Base-by-base conservation (phyloP, 2,113 vertebrate species). In the Varanus salvator region DNA sequence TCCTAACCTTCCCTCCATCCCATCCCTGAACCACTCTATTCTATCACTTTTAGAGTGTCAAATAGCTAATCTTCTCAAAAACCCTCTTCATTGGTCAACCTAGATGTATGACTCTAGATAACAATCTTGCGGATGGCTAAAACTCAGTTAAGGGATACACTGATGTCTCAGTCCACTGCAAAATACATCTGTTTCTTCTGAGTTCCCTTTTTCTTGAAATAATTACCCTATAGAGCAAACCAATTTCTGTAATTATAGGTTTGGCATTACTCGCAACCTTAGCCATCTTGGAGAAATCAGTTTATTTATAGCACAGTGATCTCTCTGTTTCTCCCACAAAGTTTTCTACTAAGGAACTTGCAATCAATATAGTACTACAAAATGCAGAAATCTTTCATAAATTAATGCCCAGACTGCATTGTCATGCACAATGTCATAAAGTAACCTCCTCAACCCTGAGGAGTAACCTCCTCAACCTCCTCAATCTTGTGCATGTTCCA, bases 261-360 rank as follows among this genome's bases (percentile, higher is more conserved):
- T 78, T 74, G 57, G 12, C 15, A 23, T 54, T 57, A 78, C 31
- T 7, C n/a, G 31, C 9, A 78, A 78, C 8, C 48, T 69, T 31
- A 80, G 11, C 19, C n/a, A n/a, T 68, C 9, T 9, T 25, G 23
- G 19, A 44, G 38, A 44, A 44, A 23, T 34, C 52, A 17, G 12
- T 86, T 88, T 71, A 69, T 88, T 88, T 54, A 25, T 29, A 74
- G 66, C 48, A 69, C 72, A 44, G 66, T 52, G 27, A 85, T n/a
- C 66, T 69, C 44, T 29, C 29, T 44, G 25, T 72, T 50, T 85
- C 68, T 54, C 29, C 68, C 69, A n/a, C 29, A 72, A n/a, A 21
- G 12, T 29, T 85, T 77, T 21, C 75, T 66, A 44, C 48, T 34
- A 85, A 69, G 25, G 44, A 89, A 52, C 21, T 27, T 77, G 57